Conservation (phyloP, 2,113 vertebrate species). For the Datnioides undecimradiatus region DNA sequence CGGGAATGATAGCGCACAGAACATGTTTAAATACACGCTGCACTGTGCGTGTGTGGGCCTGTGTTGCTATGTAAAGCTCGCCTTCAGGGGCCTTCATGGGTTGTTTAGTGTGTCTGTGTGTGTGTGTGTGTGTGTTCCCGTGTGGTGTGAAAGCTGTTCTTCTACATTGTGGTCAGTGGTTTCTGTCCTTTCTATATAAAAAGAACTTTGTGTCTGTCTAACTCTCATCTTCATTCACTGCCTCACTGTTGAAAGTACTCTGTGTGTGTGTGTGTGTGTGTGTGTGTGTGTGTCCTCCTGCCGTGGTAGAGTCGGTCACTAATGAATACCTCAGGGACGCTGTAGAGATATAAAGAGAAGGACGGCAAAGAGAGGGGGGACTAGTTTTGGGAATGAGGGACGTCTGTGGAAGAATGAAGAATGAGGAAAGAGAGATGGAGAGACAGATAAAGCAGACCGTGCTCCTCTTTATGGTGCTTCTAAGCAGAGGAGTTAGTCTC, state of each 20-base stretch:
- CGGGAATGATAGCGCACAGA: neutral
- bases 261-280: neutral
- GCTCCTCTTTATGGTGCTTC: neutral
- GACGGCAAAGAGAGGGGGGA: neutral
- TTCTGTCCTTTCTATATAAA: constrained; percentile 16
- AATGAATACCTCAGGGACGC: constrained; percentile 65
- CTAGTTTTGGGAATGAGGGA: neutral
- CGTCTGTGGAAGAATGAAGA: constrained; percentile 2
- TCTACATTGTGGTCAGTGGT: constrained; percentile 2
- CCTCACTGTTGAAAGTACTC: constrained; percentile 16
- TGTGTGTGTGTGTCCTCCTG: neutral
- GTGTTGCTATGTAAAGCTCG: neutral
- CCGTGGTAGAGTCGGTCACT: constrained; percentile 37
- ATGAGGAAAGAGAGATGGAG: constrained; percentile 27
- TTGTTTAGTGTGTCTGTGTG: constrained; percentile 23
- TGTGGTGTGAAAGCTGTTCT: neutral
- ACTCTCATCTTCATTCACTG: constrained; percentile 17
- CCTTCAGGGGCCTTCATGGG: neutral
- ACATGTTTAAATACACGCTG: neutral
- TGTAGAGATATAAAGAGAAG: constrained; percentile 1
- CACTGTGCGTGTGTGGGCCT: neutral
- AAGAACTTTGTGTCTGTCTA: constrained; percentile 2
- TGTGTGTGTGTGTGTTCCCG: neutral
- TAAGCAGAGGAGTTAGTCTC: constrained; percentile 8
- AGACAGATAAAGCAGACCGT: neutral